A percentile compares a stretch with the other conserved stretches of the same genome.
phyloP scores from a whole-genome alignment of 2,797 vertebrate genomes.

The Benthosema pterotum region DNA sequence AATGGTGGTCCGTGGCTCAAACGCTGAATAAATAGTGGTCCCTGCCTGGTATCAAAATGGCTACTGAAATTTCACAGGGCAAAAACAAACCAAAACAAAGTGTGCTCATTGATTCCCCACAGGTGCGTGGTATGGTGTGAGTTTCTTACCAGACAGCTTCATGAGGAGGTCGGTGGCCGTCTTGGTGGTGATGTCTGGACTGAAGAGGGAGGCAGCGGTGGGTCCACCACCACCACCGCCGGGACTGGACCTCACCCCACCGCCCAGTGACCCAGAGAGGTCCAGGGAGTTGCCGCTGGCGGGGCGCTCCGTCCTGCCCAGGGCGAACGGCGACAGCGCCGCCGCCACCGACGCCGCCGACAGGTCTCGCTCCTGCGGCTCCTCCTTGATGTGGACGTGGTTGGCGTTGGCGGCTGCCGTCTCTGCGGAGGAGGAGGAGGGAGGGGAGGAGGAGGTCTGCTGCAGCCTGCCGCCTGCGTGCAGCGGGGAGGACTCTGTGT shows the following conservation, averaged over 20 bases:
- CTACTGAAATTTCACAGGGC: too few relatives aligned
- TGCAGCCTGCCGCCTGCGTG: constrained; percentile 64
- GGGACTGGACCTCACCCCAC: constrained; percentile 74
- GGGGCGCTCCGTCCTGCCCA: constrained; percentile 87
- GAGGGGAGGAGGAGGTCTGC: constrained; percentile 72
- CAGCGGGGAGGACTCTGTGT: constrained; percentile 80
- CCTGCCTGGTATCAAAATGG: too few relatives aligned
- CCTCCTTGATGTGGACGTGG: constrained; percentile 93
- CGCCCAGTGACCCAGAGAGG: constrained; percentile 78
- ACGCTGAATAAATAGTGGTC: too few relatives aligned
- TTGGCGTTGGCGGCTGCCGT: constrained; percentile 80
- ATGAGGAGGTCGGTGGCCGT: constrained; percentile 98
- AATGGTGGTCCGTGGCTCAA: too few relatives aligned
- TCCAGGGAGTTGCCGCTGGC: constrained; percentile 83
- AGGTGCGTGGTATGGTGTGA: too few relatives aligned
- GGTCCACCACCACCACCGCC: too few relatives aligned
- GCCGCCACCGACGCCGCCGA: constrained; percentile 83
- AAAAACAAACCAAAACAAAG: too few relatives aligned
- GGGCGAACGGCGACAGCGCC: constrained; percentile 85
- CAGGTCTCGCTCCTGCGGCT: constrained; percentile 90
- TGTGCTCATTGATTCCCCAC: too few relatives aligned
- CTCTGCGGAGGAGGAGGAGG: constrained; percentile 78
- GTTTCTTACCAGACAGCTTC: constrained; percentile 93
- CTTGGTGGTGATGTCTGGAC: constrained; percentile 97
- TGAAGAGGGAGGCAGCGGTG: constrained; percentile 91